Conservation (phyloP, 37 sponge, comb jelly and placozoan species). For the Oopsacas minuta region DNA sequence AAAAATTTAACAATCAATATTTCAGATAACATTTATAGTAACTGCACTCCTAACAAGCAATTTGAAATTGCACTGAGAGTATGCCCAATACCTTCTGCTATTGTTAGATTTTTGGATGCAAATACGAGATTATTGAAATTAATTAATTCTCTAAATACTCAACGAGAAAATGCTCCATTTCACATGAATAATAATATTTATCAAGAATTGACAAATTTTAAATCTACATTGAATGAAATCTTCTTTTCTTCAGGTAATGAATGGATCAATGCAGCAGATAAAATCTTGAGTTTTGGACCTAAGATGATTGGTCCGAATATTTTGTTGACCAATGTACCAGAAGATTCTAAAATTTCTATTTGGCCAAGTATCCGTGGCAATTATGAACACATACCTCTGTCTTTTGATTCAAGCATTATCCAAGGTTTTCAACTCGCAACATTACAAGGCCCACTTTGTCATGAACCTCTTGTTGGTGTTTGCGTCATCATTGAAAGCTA, state of each 20-base stretch:
- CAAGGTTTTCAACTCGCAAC: constrained; percentile 88
- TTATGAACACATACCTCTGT: constrained; percentile 20
- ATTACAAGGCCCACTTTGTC: constrained; percentile 89
- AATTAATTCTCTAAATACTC: neutral
- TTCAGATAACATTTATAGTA: neutral
- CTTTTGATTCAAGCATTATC: constrained; percentile 63
- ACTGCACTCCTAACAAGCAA: constrained; percentile 36
- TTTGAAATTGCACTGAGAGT: constrained; percentile 40
- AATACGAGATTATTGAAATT: constrained; percentile 36
- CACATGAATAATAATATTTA: constrained; percentile 23
- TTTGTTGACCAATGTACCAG: constrained; percentile 43
- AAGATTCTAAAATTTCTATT: constrained; percentile 44
- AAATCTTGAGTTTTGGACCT: constrained; percentile 85
- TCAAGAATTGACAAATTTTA: constrained; percentile 26
- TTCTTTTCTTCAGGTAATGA: constrained; percentile 25
- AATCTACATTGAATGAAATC: constrained; percentile 16
- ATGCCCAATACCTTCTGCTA: constrained; percentile 38
- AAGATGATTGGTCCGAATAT: constrained; percentile 67
- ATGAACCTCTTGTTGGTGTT: constrained; percentile 87
- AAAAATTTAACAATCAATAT: neutral
- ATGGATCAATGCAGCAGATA: constrained; percentile 40
- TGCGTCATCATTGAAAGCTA: constrained; percentile 56
- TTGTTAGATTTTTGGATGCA: constrained; percentile 27
- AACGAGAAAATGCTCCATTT: neutral
- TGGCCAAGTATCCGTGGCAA: constrained; percentile 25